Conservation (phyloP, 2,888 invertebrate genomes). For the Watsonalla binaria region DNA sequence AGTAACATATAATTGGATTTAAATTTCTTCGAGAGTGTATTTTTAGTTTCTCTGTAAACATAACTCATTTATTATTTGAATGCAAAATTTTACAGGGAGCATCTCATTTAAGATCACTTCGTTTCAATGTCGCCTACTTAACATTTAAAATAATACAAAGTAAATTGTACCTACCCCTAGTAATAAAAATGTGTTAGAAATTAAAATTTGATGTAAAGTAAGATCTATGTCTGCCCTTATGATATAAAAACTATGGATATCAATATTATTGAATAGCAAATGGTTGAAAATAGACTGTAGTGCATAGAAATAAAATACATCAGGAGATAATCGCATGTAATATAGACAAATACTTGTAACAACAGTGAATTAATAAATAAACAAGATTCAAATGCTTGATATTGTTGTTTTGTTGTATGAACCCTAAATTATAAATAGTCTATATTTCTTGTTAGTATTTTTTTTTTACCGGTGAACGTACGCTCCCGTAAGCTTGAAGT, state of each 20-base stretch:
- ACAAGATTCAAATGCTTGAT: conserved; percentile 36
- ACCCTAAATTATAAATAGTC: background rate
- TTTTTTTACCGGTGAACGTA: too few relatives aligned
- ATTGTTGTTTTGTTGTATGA: conserved; percentile 19
- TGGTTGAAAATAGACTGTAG: conserved; percentile 33
- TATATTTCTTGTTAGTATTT: too few relatives aligned
- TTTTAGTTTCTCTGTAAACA: conserved; percentile 2
- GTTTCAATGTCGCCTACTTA: background rate
- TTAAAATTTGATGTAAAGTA: too few relatives aligned
- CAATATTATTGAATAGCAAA: conserved; percentile 9
- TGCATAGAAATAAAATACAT: conserved; percentile 32
- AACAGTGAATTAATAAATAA: conserved; percentile 40
- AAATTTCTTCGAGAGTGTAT: too few relatives aligned
- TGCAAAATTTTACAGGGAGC: conserved; percentile 25
- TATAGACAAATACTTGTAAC: conserved; percentile 36
- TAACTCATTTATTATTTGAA: conserved; percentile 4
- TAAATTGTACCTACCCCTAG: background rate
- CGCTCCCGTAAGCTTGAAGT: too few relatives aligned
- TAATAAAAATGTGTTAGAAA: background rate
- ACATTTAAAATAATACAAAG: background rate
- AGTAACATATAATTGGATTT: too few relatives aligned
- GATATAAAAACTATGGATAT: background rate
- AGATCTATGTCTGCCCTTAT: background rate
- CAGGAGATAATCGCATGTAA: conserved; percentile 27
- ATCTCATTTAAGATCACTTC: conserved; percentile 4